Conservation (phyloP, 2,797 vertebrate species). For the Galago senegalensis region DNA sequence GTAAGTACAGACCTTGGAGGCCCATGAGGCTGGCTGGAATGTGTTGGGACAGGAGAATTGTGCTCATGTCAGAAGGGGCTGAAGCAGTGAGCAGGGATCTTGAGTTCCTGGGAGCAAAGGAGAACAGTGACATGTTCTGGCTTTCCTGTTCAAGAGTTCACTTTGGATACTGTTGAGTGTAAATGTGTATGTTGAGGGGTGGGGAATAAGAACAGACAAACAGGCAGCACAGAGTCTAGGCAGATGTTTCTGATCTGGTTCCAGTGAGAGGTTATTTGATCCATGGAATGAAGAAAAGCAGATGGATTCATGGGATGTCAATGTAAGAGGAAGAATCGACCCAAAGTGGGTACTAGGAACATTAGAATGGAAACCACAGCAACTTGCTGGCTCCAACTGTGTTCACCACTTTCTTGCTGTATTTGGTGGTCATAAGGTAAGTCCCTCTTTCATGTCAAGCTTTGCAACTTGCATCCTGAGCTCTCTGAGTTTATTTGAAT, state of each 20-base stretch:
- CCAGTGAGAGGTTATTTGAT: background rate
- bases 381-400: background rate
- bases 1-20: background rate
- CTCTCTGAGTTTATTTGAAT: background rate
- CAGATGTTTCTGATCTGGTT: background rate
- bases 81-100: background rate
- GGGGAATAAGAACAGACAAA: no score
- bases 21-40: background rate
- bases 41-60: background rate
- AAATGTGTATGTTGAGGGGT: background rate
- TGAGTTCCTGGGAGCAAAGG: background rate
- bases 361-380: background rate
- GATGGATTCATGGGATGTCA: background rate
- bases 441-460: background rate
- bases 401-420: background rate
- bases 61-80: background rate
- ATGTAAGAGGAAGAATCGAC: background rate
- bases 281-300: background rate
- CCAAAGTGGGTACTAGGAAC: rapidly evolving
- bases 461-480: background rate
- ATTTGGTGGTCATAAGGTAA: background rate
- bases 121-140: rapidly evolving
- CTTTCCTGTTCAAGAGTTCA: background rate
- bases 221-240: background rate
- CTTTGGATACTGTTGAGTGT: background rate